phyloP scores from a whole-genome alignment of 2,797 vertebrate genomes.

The Liparis tanakae region DNA sequence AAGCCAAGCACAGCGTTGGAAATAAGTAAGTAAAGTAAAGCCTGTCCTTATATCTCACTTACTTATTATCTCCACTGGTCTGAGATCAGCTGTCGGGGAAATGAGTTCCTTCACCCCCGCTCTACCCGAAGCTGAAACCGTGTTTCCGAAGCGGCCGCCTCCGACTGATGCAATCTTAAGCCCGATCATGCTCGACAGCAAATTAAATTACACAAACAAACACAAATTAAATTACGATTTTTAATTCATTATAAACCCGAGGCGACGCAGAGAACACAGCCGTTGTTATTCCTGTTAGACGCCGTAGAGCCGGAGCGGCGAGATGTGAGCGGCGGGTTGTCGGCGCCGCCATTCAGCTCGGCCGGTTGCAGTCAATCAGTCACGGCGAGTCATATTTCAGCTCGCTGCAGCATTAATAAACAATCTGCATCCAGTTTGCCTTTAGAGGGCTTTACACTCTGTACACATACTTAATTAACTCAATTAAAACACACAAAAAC shows the following conservation, averaged over 20 bases:
- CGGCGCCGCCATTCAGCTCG: constrained; percentile 55
- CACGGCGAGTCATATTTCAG: constrained; percentile 42
- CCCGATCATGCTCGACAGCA: constrained; percentile 45
- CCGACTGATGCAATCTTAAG: constrained; percentile 53
- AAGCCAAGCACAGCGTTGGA: constrained; percentile 7
- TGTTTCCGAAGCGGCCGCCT: constrained; percentile 21
- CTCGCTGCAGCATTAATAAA: constrained; percentile 19
- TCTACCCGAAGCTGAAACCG: constrained; percentile 17
- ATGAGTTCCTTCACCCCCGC: constrained; percentile 1
- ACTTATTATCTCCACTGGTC: not conserved
- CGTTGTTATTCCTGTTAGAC: constrained; percentile 60
- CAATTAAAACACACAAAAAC: no score
- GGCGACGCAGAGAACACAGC: constrained; percentile 27
- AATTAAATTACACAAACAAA: constrained; percentile 64
- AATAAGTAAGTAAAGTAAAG: not conserved
- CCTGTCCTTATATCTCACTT: no score
- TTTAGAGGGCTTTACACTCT: no score
- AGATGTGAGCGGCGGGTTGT: constrained; percentile 42
- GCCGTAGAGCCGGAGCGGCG: constrained; percentile 29
- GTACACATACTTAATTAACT: no score
- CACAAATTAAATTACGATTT: constrained; percentile 58
- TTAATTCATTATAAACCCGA: constrained; percentile 52
- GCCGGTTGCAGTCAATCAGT: constrained; percentile 41
- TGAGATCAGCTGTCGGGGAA: constrained; percentile 4
- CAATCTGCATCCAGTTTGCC: constrained; percentile 7